Percentiles rank a stretch among this genome's conserved stretches.
Evolutionary conservation across 2,113 vertebrate species (phyloP).

Genomic region (Lota lota): DNA sequence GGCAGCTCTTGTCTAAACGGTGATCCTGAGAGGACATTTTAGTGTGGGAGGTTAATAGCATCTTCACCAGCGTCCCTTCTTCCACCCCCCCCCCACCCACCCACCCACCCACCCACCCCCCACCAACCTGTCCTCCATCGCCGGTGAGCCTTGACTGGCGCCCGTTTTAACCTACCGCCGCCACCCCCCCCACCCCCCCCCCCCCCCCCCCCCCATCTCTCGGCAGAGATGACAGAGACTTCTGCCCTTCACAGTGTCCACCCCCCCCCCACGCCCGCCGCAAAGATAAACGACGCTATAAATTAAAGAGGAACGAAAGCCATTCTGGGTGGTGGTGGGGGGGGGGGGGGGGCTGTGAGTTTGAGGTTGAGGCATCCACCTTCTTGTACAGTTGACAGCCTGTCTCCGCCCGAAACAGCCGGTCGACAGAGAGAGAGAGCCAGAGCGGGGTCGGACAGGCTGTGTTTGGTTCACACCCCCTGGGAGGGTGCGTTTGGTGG

Average conservation of each 20-base stretch:
- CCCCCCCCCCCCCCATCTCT: background rate
- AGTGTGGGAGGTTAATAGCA: constrained; percentile 40
- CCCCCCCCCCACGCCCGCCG: constrained; percentile 13
- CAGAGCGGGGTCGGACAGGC: constrained; percentile 6
- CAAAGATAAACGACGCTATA: constrained; percentile 53
- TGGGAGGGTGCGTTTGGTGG: no score
- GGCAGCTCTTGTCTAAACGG: constrained; percentile 39
- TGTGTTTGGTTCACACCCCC: constrained; percentile 17
- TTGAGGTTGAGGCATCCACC: constrained; percentile 49
- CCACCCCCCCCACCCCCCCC: no score
- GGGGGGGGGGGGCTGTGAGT: constrained; percentile 25
- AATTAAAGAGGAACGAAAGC: constrained; percentile 46
- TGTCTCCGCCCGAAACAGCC: constrained; percentile 36
- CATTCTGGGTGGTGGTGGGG: constrained; percentile 1
- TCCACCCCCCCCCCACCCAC: background rate
- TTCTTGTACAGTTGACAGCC: constrained; percentile 29
- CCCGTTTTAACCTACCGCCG: constrained; percentile 27
- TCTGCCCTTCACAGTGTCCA: constrained; percentile 47
- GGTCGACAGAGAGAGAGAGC: background rate
- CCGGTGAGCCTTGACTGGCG: constrained; percentile 57
- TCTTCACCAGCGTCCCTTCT: constrained; percentile 17
- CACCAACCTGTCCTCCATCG: no score
- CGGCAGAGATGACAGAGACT: constrained; percentile 32
- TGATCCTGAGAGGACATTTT: constrained; percentile 46
- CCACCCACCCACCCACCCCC: no score